phyloP scores from a whole-genome alignment of 2,888 invertebrate species.

The Abscondita cerata region DNA sequence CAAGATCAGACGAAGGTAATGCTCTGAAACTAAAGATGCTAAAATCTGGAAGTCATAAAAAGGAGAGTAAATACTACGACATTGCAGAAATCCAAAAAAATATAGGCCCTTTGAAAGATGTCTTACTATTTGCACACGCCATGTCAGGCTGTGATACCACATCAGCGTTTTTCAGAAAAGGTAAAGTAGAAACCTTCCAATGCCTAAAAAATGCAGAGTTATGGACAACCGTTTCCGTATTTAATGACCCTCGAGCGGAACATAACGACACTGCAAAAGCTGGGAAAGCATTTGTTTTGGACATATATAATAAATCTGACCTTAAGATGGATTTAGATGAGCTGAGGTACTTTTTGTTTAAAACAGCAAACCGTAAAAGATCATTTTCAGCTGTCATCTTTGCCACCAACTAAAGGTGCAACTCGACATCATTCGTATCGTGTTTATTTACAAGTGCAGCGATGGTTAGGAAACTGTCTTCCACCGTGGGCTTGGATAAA shows the following conservation, averaged over 20 bases:
- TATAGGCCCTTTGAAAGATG: not conserved
- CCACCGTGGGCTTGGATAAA: conserved; percentile 1
- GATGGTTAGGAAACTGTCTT: not conserved
- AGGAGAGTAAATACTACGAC: too few relatives aligned
- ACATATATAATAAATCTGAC: not conserved
- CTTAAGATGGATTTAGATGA: not conserved
- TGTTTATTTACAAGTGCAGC: not conserved
- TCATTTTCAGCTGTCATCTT: not conserved
- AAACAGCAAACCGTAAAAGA: not conserved
- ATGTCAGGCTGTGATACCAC: too few relatives aligned
- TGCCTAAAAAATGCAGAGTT: too few relatives aligned
- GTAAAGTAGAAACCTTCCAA: too few relatives aligned
- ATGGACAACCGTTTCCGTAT: too few relatives aligned
- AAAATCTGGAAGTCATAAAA: too few relatives aligned
- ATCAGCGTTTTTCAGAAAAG: too few relatives aligned
- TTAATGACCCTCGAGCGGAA: not conserved
- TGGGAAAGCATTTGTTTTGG: not conserved
- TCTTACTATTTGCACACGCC: too few relatives aligned
- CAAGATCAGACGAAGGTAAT: conserved; percentile 8
- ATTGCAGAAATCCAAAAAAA: not conserved
- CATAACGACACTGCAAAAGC: not conserved
- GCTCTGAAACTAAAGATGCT: too few relatives aligned
- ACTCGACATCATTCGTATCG: not conserved
- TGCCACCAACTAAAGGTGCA: not conserved
- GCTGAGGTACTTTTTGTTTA: not conserved